Conservation (phyloP, 2,888 invertebrate species). For the Elegia similella region DNA sequence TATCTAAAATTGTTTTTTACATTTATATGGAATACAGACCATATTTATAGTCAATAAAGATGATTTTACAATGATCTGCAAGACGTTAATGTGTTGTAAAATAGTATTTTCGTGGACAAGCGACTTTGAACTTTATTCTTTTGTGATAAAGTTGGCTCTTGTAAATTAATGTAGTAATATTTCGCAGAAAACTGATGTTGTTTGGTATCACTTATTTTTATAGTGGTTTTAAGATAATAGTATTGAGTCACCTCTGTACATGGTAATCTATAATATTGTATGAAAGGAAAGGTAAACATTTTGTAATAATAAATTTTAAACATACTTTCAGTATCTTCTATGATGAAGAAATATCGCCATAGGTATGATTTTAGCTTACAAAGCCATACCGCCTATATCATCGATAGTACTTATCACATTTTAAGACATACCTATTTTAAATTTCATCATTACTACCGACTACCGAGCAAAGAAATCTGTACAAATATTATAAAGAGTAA, state of each 20-base stretch:
- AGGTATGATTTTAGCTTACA: no score
- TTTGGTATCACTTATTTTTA: constrained; percentile 71
- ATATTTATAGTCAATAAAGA: constrained; percentile 34
- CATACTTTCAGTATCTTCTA: no score
- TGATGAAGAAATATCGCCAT: no score
- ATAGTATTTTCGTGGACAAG: constrained; percentile 18
- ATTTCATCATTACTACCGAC: no score
- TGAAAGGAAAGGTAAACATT: background rate
- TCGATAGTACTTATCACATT: no score
- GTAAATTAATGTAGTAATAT: constrained; percentile 19
- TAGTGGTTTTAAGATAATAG: constrained; percentile 78
- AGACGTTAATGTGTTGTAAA: constrained; percentile 34
- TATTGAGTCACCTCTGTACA: constrained; percentile 74
- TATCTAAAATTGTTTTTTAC: background rate
- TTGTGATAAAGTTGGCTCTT: constrained; percentile 27
- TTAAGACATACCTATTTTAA: no score
- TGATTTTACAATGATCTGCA: constrained; percentile 38
- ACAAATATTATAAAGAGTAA: no score
- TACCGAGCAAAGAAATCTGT: no score
- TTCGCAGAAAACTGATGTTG: constrained; percentile 59
- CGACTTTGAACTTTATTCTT: constrained; percentile 27
- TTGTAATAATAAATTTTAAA: no score
- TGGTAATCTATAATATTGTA: constrained; percentile 52
- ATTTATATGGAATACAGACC: constrained; percentile 20
- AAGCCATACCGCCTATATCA: no score